Base-by-base conservation (phyloP, 2,113 vertebrate species). In the Malurus alboscapulatus region DNA sequence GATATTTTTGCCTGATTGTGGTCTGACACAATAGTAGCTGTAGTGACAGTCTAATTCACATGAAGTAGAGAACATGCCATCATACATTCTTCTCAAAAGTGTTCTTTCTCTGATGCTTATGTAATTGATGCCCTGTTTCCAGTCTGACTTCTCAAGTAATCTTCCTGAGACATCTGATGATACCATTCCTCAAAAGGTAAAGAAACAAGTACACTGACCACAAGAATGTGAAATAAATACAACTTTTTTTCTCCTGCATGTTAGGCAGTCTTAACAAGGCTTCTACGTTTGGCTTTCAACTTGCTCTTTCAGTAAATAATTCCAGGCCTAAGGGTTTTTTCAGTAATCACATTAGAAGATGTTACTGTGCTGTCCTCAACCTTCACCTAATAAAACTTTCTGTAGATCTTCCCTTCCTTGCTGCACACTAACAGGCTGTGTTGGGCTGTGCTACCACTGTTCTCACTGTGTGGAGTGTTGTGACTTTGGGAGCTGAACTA, bases 111-210 rank as follows among this genome's bases (percentile, higher is more conserved):
- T 98, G 96, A 98, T 97, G 32, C 96, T 87, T 96, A 86, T 97
- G 47, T 97, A 98, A 97, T 97, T 96, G 96, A 98, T 98, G 92
- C 97, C 97, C 97, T 97, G 80, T 98, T 98, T 98, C 97, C 97
- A 98, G 98, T 98, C 96, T 97, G 97, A 98, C 96, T 83, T 97
- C 96, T 96, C 98, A 98, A 98, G 97, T 96, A 98, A 97, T 96
- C 95, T 97, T 90, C 98, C 98, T 45, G 98, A 98, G 97, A 91
- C 97, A 92, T 38, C 98, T n/a, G 98, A 98, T 96, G 98, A 98
- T 98, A 96, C 85, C 97, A 96, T 97, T 97, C 97, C 97, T 97
- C 98, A 98, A 97, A 98, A 98, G 98, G 98, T 98, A 98, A 98
- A 95, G 81, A 87, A 97, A 86, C 40, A 80, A 84, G 58, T 78